These are phyloP conservation scores for Scophthalmus maximus DNA, from an alignment of 2,113 vertebrate species.

Conservation along the genomic window DNA sequence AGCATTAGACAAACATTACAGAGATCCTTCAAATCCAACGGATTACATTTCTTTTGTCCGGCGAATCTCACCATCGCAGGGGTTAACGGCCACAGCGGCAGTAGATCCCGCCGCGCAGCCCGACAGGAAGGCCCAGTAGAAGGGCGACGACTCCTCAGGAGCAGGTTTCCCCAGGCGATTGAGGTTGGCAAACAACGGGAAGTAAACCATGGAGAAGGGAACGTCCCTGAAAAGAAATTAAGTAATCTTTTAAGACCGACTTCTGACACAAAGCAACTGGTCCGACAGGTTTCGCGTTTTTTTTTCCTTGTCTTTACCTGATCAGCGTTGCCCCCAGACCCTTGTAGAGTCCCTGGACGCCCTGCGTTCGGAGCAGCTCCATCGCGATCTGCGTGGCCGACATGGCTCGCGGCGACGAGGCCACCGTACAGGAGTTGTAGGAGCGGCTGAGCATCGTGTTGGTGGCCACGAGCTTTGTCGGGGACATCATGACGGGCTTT, in stretches of 20 bases:
- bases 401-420: slow-evolving; percentile 53
- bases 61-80: slow-evolving; percentile 82
- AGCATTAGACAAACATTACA: neutral
- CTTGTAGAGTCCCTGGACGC: slow-evolving; percentile 85
- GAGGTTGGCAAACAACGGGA: slow-evolving; percentile 86
- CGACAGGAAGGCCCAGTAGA: slow-evolving; percentile 86
- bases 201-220: slow-evolving; percentile 87
- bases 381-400: slow-evolving; percentile 85
- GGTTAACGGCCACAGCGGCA: slow-evolving; percentile 84
- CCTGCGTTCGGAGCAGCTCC: slow-evolving; percentile 80
- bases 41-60: neutral
- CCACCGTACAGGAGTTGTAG: slow-evolving; percentile 76
- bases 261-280: neutral
- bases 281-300: neutral
- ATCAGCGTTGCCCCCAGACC: slow-evolving; percentile 86
- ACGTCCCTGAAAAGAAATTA: slow-evolving; percentile 80
- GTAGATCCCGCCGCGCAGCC: slow-evolving; percentile 82
- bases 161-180: slow-evolving; percentile 80
- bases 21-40: neutral
- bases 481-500: slow-evolving; percentile 69
- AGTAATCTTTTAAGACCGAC: neutral
- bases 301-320: slow-evolving; percentile 69
- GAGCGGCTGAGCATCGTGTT: slow-evolving; percentile 80
- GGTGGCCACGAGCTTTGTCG: slow-evolving; percentile 76
- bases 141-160: slow-evolving; percentile 69